These are phyloP conservation scores for Eumerus sabulonum DNA, from an alignment of 2,888 invertebrate species.

Conservation along the genomic window DNA sequence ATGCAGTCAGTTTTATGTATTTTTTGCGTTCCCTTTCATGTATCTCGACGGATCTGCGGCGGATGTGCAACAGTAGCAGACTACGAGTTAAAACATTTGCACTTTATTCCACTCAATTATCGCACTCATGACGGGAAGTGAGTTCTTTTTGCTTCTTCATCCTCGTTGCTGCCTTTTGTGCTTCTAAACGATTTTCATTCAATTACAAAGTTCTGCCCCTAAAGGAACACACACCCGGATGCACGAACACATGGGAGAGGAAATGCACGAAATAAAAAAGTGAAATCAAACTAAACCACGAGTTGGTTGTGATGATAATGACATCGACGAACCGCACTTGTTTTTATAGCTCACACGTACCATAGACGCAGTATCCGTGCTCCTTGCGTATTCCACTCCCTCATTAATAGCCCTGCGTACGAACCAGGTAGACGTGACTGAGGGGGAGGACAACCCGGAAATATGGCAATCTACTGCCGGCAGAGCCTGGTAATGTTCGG, in stretches of 20 bases:
- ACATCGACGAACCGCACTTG: slow-evolving; percentile 9
- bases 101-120: slow-evolving; percentile 64
- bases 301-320: not conserved
- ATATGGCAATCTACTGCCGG: slow-evolving; percentile 12
- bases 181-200: slow-evolving; percentile 40
- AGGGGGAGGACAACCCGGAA: not conserved
- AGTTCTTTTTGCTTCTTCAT: slow-evolving; percentile 12
- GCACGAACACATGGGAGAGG: slow-evolving; percentile 11
- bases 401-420: slow-evolving; percentile 29
- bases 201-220: slow-evolving; percentile 33
- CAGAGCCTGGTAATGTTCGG: slow-evolving; percentile 29
- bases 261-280: slow-evolving; percentile 16
- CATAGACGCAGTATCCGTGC: no score
- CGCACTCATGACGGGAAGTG: slow-evolving; percentile 20
- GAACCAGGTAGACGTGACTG: slow-evolving; percentile 13
- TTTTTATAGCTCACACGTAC: no score
- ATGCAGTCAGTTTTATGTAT: slow-evolving; percentile 14
- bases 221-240: slow-evolving; percentile 6
- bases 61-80: slow-evolving; percentile 19
- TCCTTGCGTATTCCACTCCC: no score
- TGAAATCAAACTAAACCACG: slow-evolving; percentile 25
- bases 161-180: slow-evolving; percentile 4
- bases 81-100: slow-evolving; percentile 46
- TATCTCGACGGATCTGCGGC: slow-evolving; percentile 24
- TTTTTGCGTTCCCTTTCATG: slow-evolving; percentile 19